These are phyloP conservation scores for Tragulus kanchil DNA, from an alignment of 2,113 vertebrate species.

Conservation along the genomic window DNA sequence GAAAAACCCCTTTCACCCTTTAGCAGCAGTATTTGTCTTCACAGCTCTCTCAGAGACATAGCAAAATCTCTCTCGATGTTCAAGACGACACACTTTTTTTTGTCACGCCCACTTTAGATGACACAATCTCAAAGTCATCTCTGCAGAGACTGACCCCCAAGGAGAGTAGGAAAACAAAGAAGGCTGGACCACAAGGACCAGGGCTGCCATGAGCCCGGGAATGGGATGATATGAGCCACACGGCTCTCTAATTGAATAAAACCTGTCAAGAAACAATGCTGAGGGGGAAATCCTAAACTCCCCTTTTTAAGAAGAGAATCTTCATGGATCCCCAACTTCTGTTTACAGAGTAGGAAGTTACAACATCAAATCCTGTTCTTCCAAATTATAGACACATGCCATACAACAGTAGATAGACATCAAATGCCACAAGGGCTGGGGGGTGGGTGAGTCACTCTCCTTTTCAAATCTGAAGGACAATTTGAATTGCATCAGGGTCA, in stretches of 20 bases:
- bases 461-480: slow-evolving; percentile 73
- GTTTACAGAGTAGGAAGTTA: slow-evolving; percentile 75
- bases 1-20: slow-evolving; percentile 71
- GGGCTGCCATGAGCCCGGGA: slow-evolving; percentile 54
- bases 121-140: slow-evolving; percentile 69
- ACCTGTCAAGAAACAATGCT: slow-evolving; percentile 78
- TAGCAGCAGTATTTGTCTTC: slow-evolving; percentile 73
- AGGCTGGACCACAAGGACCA: slow-evolving; percentile 70
- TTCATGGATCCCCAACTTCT: slow-evolving; percentile 75
- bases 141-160: slow-evolving; percentile 74
- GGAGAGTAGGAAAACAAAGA: slow-evolving; percentile 77
- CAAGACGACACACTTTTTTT: slow-evolving; percentile 25
- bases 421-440: slow-evolving; percentile 38
- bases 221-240: slow-evolving; percentile 76
- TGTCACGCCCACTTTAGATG: slow-evolving; percentile 80
- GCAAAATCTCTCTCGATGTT: slow-evolving; percentile 78
- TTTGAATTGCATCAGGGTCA: slow-evolving; percentile 77
- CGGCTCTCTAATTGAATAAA: slow-evolving; percentile 83
- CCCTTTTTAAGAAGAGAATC: slow-evolving; percentile 80
- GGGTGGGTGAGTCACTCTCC: slow-evolving; percentile 31
- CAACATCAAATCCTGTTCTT: slow-evolving; percentile 72
- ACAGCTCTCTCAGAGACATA: slow-evolving; percentile 57
- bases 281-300: slow-evolving; percentile 62
- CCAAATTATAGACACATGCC: slow-evolving; percentile 80
- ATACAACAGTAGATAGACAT: slow-evolving; percentile 79